Conservation (phyloP, 2,797 vertebrate genomes). For the Euphonia xanthogaster region DNA sequence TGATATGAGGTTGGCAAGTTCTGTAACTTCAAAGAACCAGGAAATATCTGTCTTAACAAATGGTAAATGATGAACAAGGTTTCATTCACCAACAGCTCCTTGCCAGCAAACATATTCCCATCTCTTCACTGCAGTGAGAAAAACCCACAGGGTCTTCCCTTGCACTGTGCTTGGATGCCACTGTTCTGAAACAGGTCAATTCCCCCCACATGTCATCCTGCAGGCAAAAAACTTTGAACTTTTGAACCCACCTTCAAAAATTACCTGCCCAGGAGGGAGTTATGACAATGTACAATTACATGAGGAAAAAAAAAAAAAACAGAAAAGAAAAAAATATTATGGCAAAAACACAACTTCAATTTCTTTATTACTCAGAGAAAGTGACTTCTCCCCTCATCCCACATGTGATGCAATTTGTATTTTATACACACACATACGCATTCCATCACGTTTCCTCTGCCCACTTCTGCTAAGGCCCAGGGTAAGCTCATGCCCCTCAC, state of each 20-base stretch:
- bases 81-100: neutral
- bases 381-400: neutral
- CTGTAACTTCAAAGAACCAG: neutral
- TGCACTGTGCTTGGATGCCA: neutral
- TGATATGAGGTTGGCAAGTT: neutral
- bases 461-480: neutral
- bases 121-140: neutral
- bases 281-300: neutral
- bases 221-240: neutral
- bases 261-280: neutral
- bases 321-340: neutral
- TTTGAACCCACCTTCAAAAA: neutral
- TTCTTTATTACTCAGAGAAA: neutral
- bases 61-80: neutral
- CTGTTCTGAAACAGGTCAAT: neutral
- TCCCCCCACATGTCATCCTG: accelerated
- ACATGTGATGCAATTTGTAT: accelerated
- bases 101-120: neutral
- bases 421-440: neutral
- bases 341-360: neutral
- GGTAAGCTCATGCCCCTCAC: neutral
- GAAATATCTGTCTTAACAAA: neutral
- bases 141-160: neutral
- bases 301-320: accelerated
- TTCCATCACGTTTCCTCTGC: neutral